Evolutionary conservation across 2,797 vertebrate species (phyloP), one percentile per base, ranked within the genome.

Genomic region (Sylvilagus floridanus): DNA sequence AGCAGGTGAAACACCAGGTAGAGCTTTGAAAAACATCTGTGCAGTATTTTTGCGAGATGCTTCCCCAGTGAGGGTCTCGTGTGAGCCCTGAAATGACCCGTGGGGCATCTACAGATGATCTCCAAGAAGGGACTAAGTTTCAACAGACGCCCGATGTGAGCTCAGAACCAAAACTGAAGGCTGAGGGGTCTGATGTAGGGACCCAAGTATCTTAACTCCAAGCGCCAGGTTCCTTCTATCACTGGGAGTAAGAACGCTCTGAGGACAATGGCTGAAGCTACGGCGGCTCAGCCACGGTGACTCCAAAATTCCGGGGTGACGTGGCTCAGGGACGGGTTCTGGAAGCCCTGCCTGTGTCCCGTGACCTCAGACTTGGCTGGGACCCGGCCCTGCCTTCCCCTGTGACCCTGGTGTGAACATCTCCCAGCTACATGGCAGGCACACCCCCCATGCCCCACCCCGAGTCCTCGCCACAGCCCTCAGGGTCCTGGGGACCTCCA

Each of bases 371-470:
- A 57, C 42, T 42, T 42, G 42, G 42, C 42, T 42, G 42, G 42
- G 42, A 47, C 42, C 42, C 8, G 0, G 42, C 42, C 42, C 42
- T 47, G 42, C 42, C 42, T 47, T 47, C 42, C 42, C 42, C 42
- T 47, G 42, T 47, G 42, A 47, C 42, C 42, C 42, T 47, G 42
- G 42, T 47, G 42, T 47, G 42, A 47, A 47, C 42, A 47, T 47
- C 42, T 8, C 10, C 28, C 12, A 66, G 71, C 52, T 7, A 28
- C 42, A 6, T 0, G 2, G 47, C 42, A 1, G 7, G 0, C 10
- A 3, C 7, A 42, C 13, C 26, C 2, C 0, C 1, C 0, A 66
- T 5, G 2, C 32, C 28, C 10, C 54, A 32, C 52, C 30, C 7
- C 57, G 30, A 17, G 37, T 50, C 47, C 26, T n/a, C 30, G n/a